phyloP scores from a whole-genome alignment of 2,797 vertebrate genomes.

The Spinibarbus caldwelli region DNA sequence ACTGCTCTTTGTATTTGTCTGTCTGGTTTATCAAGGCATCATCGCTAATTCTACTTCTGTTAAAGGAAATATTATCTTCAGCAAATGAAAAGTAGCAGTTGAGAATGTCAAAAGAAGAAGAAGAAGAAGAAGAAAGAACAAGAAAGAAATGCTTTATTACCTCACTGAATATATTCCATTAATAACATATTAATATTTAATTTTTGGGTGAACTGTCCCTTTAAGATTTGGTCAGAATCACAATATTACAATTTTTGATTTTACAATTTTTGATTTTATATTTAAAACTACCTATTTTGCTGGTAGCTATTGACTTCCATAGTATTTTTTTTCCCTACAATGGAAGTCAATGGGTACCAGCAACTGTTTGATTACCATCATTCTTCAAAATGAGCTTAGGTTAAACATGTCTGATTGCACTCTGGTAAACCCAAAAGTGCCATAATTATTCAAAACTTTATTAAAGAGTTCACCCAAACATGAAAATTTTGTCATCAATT shows the following conservation, averaged over 20 bases:
- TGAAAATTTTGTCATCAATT: too few species aligned
- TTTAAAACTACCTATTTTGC: background rate
- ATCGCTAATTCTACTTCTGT: background rate
- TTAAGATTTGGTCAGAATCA: background rate
- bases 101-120: background rate
- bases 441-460: too few species aligned
- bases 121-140: too few species aligned
- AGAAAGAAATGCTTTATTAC: background rate
- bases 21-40: background rate
- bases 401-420: too few species aligned
- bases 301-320: too few species aligned
- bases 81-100: background rate
- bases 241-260: too few species aligned
- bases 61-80: background rate
- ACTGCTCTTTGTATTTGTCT: background rate
- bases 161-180: background rate
- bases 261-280: background rate
- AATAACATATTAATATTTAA: rapidly evolving
- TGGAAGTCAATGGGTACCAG: background rate
- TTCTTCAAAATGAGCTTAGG: background rate
- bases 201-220: background rate
- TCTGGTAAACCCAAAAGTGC: too few species aligned
- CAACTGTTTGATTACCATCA: too few species aligned
- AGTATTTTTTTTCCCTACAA: too few species aligned
- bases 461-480: too few species aligned